Conservation (phyloP, 2,888 invertebrate genomes). For the Onchidella celtica region DNA sequence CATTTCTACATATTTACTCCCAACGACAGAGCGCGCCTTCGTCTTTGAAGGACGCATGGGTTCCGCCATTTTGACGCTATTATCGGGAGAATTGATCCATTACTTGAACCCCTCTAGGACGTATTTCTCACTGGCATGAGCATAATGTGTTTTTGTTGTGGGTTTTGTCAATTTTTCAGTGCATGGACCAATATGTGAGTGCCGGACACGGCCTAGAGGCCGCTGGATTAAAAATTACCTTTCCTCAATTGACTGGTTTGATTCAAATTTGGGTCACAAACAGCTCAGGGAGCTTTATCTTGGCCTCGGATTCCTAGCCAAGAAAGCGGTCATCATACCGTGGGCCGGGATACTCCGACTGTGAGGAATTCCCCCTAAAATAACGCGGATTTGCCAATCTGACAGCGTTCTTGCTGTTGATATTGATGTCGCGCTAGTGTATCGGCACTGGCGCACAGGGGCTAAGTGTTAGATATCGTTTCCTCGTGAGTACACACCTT, state of each 20-base stretch:
- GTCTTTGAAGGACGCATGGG: conserved; percentile 20
- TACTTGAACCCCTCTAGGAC: conserved; percentile 72
- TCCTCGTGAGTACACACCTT: conserved; percentile 1
- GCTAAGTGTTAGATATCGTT: conserved; percentile 26
- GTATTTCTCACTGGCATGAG: conserved; percentile 76
- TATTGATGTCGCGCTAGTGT: conserved; percentile 47
- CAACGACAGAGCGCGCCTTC: not conserved
- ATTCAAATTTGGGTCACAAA: conserved; percentile 10
- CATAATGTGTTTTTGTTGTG: conserved; percentile 79
- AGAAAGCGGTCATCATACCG: conserved; percentile 42
- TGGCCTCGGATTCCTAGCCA: conserved; percentile 13
- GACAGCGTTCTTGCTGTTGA: conserved; percentile 47
- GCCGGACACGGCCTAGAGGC: conserved; percentile 50
- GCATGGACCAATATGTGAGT: conserved; percentile 49
- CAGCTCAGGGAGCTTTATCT: conserved; percentile 11
- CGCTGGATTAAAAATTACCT: conserved; percentile 37
- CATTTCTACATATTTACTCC: too few species aligned
- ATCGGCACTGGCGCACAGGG: conserved; percentile 30
- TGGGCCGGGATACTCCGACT: conserved; percentile 39
- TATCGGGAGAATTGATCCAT: conserved; percentile 57
- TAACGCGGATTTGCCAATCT: conserved; percentile 49
- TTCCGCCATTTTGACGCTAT: conserved; percentile 52
- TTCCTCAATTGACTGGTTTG: conserved; percentile 15
- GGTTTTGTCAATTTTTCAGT: conserved; percentile 60
- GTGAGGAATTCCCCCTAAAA: conserved; percentile 47